Evolutionary conservation across 2,888 invertebrate species (phyloP).

Genomic region (Drosophila colorata): DNA sequence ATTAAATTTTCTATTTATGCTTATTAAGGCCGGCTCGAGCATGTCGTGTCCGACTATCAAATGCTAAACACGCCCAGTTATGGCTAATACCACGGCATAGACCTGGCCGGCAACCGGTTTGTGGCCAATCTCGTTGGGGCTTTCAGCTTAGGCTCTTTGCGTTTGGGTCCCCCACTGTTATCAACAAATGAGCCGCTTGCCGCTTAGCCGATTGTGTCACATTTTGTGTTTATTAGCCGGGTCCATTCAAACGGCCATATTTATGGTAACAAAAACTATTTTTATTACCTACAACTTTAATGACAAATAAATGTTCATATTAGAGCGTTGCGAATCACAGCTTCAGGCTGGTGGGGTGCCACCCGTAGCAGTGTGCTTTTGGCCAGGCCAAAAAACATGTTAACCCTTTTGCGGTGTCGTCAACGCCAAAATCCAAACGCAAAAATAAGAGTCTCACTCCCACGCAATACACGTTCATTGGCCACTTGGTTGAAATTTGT

Average conservation of each 20-base stretch:
- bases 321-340: slow-evolving; percentile 48
- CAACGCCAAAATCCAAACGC: slow-evolving; percentile 13
- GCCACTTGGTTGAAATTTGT: slow-evolving; percentile 35
- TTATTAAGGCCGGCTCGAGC: slow-evolving; percentile 63
- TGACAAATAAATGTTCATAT: slow-evolving; percentile 62
- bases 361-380: neutral
- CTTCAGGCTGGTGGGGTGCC: slow-evolving; percentile 13
- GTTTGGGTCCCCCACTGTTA: slow-evolving; percentile 69
- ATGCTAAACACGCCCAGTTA: slow-evolving; percentile 72
- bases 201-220: slow-evolving; percentile 70
- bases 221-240: slow-evolving; percentile 64
- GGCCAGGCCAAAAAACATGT: slow-evolving; percentile 51
- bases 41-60: slow-evolving; percentile 51
- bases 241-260: slow-evolving; percentile 44
- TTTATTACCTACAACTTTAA: slow-evolving; percentile 56
- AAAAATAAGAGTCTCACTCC: slow-evolving; percentile 31
- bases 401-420: slow-evolving; percentile 56
- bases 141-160: slow-evolving; percentile 15
- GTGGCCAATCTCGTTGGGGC: slow-evolving; percentile 58
- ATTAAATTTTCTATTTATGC: slow-evolving; percentile 78
- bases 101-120: slow-evolving; percentile 47
- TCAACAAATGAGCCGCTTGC: slow-evolving; percentile 69
- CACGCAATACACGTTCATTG: slow-evolving; percentile 46
- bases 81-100: slow-evolving; percentile 35
- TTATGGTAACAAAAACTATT: slow-evolving; percentile 66